Base-by-base conservation (phyloP, 1,140 invertebrate genomes). In the Drosophila lini region DNA sequence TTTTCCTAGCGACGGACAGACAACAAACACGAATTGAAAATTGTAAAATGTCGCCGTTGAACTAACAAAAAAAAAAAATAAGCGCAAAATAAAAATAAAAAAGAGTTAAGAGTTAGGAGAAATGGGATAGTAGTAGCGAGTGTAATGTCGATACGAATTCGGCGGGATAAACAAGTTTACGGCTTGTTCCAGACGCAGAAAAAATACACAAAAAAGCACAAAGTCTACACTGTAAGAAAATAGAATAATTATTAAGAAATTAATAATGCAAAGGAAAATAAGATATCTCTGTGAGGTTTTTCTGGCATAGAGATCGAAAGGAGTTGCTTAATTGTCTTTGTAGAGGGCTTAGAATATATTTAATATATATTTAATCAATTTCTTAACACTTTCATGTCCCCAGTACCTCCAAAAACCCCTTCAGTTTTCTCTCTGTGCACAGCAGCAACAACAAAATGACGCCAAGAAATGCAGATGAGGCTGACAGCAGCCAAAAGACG, bases 391-490 rank as follows among this genome's bases (percentile, higher is more conserved):
- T 3, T n/a, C 2, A 3, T 11, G 5, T 16, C 15, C 9, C 15
- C 6, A 50, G 3, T 50, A 16, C 28, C 16, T 31, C 10, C 47
- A 6, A 13, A 19, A 13, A 7, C 16, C n/a, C 8, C 6, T 22
- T 6, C 10, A 5, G 0, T 22, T 56, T 42, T 61, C 10, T 64
- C 22, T 19, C 16, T 32, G 38, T 68, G 63, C 32, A 68, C 41
- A 19, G 3, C 48, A 41, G 28, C 48, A 32, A n/a, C 73, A 58
- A 45, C 58, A 70, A 77, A 53, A 78, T 78, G 75, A 76, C 83
- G 82, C 83, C 83, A 88, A 70, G 80, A 88, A 88, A 88, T 88
- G 80, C 84, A 88, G 83, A 89, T 89, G 83, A 83, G 77, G 80
- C 80, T 83, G 83, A 88, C 80, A 78, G 81, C 81, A 75, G 50